Conservation (phyloP, 2,888 invertebrate species). For the Sinotaia quadrata region DNA sequence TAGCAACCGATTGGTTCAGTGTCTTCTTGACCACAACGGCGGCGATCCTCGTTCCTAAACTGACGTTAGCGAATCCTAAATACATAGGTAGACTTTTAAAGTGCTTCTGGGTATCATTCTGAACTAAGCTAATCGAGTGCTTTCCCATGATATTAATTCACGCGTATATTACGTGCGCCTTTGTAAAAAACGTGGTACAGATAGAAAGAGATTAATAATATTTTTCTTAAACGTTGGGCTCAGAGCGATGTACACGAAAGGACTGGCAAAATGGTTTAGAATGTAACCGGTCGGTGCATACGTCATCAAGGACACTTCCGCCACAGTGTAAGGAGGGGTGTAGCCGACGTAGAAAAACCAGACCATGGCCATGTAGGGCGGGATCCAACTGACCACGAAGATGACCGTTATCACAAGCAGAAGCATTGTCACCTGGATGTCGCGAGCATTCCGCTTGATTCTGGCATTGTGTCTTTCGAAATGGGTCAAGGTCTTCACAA, state of each 20-base stretch:
- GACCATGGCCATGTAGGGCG: slow-evolving; percentile 32
- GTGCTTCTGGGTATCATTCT: too few relatives aligned
- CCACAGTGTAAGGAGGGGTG: slow-evolving; percentile 1
- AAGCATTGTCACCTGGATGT: slow-evolving; percentile 23
- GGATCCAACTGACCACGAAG: slow-evolving; percentile 32
- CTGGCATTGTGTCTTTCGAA: neutral
- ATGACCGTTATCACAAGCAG: slow-evolving; percentile 27
- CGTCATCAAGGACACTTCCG: slow-evolving; percentile 12
- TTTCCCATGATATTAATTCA: too few relatives aligned
- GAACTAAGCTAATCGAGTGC: too few relatives aligned
- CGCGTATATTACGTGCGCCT: too few relatives aligned
- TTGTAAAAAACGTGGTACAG: too few relatives aligned
- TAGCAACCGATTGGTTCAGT: too few relatives aligned
- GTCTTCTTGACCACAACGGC: too few relatives aligned
- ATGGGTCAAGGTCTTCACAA: neutral
- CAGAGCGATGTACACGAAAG: slow-evolving; percentile 24
- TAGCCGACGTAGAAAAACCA: slow-evolving; percentile 29
- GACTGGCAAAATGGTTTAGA: slow-evolving; percentile 33
- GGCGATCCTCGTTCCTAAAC: too few relatives aligned
- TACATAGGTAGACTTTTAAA: too few relatives aligned
- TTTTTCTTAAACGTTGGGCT: slow-evolving; percentile 22
- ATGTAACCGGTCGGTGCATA: slow-evolving; percentile 28
- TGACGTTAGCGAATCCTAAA: too few relatives aligned
- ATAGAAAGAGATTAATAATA: neutral
- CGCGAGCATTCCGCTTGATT: slow-evolving; percentile 1